Evolutionary conservation across 2,888 invertebrate species (phyloP), one percentile per base, ranked within the genome.

Genomic region (Microplitis deprimator): DNA sequence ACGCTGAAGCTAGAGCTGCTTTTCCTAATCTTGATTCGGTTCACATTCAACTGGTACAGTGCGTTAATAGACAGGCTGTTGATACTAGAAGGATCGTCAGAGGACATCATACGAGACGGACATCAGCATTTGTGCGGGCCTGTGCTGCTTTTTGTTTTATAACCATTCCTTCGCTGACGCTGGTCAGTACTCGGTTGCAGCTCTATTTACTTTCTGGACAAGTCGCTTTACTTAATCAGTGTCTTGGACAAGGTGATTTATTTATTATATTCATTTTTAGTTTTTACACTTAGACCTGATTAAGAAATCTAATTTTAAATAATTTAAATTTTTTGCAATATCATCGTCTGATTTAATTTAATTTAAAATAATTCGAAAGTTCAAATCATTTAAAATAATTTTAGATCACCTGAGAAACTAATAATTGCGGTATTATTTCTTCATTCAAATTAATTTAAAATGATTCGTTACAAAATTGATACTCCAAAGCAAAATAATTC

Each of bases 71-170:
- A 78, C 90, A 98, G 79, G 92, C 96, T 5, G 94, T 95, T 82
- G 92, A 93, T 86, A 94, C 92, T 13, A 91, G 92, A 61, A 92
- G 91, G 85, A 93, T 95, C 77, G 93, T 95, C 4, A 93, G 93
- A 81, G 95, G 95, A 3, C 93, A 94, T 85, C 96, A 96, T 85
- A 94, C 95, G 0, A 92, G 94, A 79, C 95, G 95, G 89, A 96
- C 96, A 1, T 94, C 94, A 13, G 94, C 96, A 83, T 96, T 98
- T 91, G 95, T 96, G 41, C 94, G 96, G 86, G 98, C 98, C 1
- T 98, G 98, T 91, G 95, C 96, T 67, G 98, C 99, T 0, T 99
- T 96, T 91, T 95, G 96, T 90, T 98, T 95, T 90, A 98, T 99
- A 80, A 98, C 98, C 7, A 96, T 98, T 88, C 99, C 99, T n/a